These are phyloP conservation scores for Limosa lapponica DNA, from an alignment of 2,797 vertebrate genomes.

Conservation along the genomic window DNA sequence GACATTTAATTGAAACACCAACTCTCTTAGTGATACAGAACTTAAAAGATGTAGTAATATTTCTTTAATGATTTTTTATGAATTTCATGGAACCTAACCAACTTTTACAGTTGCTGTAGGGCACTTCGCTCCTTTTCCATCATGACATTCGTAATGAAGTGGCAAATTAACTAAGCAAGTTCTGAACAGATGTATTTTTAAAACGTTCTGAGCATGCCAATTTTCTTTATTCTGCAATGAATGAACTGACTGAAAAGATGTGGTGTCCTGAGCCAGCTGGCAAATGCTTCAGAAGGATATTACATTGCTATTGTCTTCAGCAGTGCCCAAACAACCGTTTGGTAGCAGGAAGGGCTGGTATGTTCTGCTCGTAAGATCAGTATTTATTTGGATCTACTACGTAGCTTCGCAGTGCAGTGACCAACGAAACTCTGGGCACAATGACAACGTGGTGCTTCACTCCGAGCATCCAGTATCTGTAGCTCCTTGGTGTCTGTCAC, in stretches of 20 bases:
- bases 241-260: slow-evolving; percentile 41
- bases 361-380: background rate
- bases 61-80: background rate
- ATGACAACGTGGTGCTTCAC: background rate
- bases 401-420: rapidly evolving
- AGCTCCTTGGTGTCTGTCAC: rapidly evolving
- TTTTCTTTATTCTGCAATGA: slow-evolving; percentile 43
- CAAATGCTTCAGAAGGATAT: slow-evolving; percentile 48
- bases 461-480: rapidly evolving
- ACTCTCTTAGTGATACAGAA: background rate
- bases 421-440: background rate
- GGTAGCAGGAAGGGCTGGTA: background rate
- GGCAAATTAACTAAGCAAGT: slow-evolving; percentile 14
- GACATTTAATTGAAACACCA: background rate
- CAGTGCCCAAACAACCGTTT: background rate
- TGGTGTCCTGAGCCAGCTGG: slow-evolving; percentile 1
- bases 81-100: background rate
- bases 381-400: background rate
- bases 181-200: slow-evolving; percentile 38
- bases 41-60: background rate
- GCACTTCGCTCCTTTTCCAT: background rate
- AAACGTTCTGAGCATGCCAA: background rate
- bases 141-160: background rate
- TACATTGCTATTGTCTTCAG: slow-evolving; percentile 39
- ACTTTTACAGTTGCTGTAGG: background rate